Base-by-base conservation (phyloP, 1,140 invertebrate species). In the Aricia agestis region DNA sequence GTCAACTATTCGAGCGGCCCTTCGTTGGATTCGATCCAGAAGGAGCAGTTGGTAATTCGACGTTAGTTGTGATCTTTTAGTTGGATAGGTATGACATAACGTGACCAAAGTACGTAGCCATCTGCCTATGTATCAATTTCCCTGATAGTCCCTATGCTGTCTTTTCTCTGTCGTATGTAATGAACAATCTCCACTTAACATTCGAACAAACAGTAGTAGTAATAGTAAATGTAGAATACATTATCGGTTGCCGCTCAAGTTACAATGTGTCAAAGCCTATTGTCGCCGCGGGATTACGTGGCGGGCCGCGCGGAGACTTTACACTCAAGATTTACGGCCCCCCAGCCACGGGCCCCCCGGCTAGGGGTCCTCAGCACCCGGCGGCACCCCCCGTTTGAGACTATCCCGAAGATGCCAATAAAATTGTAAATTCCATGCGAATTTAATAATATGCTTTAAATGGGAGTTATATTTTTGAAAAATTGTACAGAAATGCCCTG, bases 291-390 rank as follows among this genome's bases (percentile, higher is more conserved):
- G 77, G 77, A 76, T 69, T 71, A 69, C 73, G 72, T 70, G 74
- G 71, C 63, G 70, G 65, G 72, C 70, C 69, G 65, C 75, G 66
- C 42, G 70, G 70, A 68, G 74, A 74, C 73, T 70, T 59, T 70
- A 69, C 72, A 75, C 72, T 72, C 68, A 73, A 78, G 73, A 78
- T 78, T 78, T 78, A 78, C 77, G 77, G 74, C 66, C 58, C 77
- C 76, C 68, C 31, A 65, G 69, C 42, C 67, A 31, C 69, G 25
- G 45, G 13, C 45, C 36, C 36, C 36, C 36, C 36, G 9, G 9
- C 9, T 7, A 5, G 6, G 36, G 36, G 36, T 36, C 36, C 36
- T 36, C 36, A 36, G 36, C 36, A 6, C 36, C 45, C 45, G 1
- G 7, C 10, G 13, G 45, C 45, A 6, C 45, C 45, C 45, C 3